Evolutionary conservation across 2,113 vertebrate genomes (phyloP).

Genomic region (Pteronura brasiliensis): DNA sequence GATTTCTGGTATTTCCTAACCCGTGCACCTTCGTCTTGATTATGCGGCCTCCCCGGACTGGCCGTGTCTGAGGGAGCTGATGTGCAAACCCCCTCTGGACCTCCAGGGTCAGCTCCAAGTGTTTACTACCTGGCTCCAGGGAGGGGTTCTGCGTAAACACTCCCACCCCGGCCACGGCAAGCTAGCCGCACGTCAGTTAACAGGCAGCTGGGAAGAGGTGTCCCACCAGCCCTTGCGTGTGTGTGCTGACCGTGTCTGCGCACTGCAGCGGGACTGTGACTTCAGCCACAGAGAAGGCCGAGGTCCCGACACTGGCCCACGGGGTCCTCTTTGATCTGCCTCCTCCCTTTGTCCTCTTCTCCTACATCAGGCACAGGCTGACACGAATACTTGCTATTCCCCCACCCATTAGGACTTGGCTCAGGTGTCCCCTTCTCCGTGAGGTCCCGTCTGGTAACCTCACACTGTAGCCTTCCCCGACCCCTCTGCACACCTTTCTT

Average conservation of each 20-base stretch:
- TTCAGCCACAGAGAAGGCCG: background rate
- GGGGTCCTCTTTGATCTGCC: background rate
- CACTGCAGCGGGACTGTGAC: too few relatives aligned
- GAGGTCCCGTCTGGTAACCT: background rate
- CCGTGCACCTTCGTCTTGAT: background rate
- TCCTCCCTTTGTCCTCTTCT: background rate
- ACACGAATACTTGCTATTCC: too few relatives aligned
- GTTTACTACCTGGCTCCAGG: background rate
- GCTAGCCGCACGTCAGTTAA: background rate
- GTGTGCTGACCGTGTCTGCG: fast-evolving
- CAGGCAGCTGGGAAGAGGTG: background rate
- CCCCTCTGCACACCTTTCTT: background rate
- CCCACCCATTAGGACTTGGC: background rate
- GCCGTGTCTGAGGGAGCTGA: background rate
- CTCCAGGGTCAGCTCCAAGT: background rate
- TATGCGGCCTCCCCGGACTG: background rate
- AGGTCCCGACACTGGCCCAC: background rate
- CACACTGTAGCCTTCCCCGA: background rate
- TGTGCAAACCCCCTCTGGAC: background rate
- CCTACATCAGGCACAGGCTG: background rate
- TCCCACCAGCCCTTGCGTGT: background rate
- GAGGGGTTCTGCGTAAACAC: background rate
- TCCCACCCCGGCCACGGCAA: background rate
- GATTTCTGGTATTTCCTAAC: background rate
- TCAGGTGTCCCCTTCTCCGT: background rate